These are phyloP conservation scores for Malurus leucopterus DNA, from an alignment of 2,797 vertebrate species.

Conservation along the genomic window DNA sequence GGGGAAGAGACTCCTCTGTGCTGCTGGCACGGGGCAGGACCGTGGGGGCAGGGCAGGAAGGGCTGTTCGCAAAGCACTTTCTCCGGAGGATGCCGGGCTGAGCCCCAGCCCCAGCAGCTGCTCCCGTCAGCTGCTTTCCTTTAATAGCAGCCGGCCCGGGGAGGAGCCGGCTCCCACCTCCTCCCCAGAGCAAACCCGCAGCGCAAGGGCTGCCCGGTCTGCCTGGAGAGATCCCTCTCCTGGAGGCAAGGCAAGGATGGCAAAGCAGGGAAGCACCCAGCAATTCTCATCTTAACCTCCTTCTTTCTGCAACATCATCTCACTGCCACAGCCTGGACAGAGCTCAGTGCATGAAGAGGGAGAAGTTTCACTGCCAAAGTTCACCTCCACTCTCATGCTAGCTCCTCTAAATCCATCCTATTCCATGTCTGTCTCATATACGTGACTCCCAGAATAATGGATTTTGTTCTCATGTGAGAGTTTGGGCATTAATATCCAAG, in stretches of 20 bases:
- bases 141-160: conserved; percentile 25
- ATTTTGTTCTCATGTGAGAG: rapidly evolving
- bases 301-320: not conserved
- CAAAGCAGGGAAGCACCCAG: rapidly evolving
- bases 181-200: not conserved
- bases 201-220: not conserved
- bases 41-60: not conserved
- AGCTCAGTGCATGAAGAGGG: rapidly evolving
- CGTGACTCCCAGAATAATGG: rapidly evolving
- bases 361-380: rapidly evolving
- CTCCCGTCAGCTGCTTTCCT: conserved; percentile 55
- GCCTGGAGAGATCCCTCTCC: not conserved
- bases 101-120: conserved; percentile 53
- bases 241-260: not conserved
- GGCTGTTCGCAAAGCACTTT: not conserved
- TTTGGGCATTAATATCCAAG: not conserved
- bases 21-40: not conserved
- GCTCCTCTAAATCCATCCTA: not conserved
- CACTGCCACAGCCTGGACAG: rapidly evolving
- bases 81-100: not conserved
- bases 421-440: rapidly evolving
- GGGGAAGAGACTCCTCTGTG: not conserved
- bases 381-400: not conserved
- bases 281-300: not conserved
- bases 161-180: not conserved